Base-by-base conservation (phyloP, 1,140 invertebrate genomes). In the Formica selysi region DNA sequence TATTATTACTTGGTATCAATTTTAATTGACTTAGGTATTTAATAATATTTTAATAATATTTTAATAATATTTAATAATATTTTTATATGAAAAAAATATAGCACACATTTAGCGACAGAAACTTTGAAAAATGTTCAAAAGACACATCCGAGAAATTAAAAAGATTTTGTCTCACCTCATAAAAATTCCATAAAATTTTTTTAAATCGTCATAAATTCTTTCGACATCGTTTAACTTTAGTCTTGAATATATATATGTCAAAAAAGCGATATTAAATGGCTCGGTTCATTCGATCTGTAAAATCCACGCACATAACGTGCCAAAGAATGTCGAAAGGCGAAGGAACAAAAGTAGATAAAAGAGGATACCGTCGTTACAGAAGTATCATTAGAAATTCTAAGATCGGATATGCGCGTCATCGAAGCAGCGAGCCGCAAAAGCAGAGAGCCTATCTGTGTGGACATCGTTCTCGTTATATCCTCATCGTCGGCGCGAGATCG, bases 361-460 rank as follows among this genome's bases (percentile, higher is more conserved):
- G 48, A 62, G 29, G 22, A 59, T 26, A 29, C 22, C 59, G 19
- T 13, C 29, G 44, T 54, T 59, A 83, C 76, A 78, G 59, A 76
- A 71, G 70, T 78, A 13, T 70, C 64, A 83, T 89, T 89, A 89
- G 78, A 89, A 86, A 89, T 89, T 89, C 88, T 73, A 83, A 88
- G 88, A 51, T 83, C 85, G 76, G 48, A 48, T 71, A 22, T 61
- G 32, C 76, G 71, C 71, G 76, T 86, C 79, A 89, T 83, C 71
- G 32, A 1, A 7, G 3, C 8, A 7, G 3, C 13, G 16, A 36
- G 0, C 81, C 83, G 48, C 85, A 81, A 67, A 88, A 76, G 71
- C n/a, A n/a, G 87, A 71, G 87, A 71, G 36, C 26, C 36, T 38
- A 51, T 29, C 79, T 70, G 41, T 67, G 70, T 81, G 62, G 84